Base-by-base conservation (phyloP, 2,113 vertebrate genomes). In the Paradisaea rubra region DNA sequence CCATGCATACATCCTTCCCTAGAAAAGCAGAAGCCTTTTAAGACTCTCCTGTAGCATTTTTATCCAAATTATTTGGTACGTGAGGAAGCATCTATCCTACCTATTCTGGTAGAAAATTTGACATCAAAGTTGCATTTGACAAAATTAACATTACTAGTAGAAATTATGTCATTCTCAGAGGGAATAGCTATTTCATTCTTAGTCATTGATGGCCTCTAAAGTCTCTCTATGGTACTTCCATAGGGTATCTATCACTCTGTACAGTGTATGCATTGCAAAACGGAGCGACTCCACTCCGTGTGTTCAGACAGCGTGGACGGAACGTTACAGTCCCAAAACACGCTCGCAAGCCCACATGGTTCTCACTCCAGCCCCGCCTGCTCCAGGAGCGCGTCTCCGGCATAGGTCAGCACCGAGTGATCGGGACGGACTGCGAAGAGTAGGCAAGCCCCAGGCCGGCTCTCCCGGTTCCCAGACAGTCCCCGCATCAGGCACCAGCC, bases 161-260 rank as follows among this genome's bases (percentile, higher is more conserved):
- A 59, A 86, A 61, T 33, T 13, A 25, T 7, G 20, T 41, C 49
- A 15, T 69, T 82, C 33, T 64, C 23, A 1, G 42, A 59, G 30
- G 20, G 39, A 64, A 54, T 31, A 50, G 13, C 27, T 47, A 11
- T 24, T 79, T 11, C 42, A 59, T 63, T 74, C 71, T 66, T 20
- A 60, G n/a, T 14, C 37, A 18, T 0, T 6, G 20, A 13, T 31
- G n/a, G 17, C n/a, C 65, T 30, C 61, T 63, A 23, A 47, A 44
- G 54, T 39, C 27, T 68, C 23, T 39, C 1, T 23, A 1, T 11
- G 41, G 9, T 17, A 37, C 24, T 47, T 52, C 35, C 33, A 20
- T 1, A 1, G 25, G 15, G 8, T 15, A 7, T 24, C 1, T 23
- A 19, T 24, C 10, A 11, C 22, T n/a, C 39, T 10, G 15, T 13